These are phyloP conservation scores for Diadophis punctatus DNA, from an alignment of 2,113 vertebrate genomes.

Conservation along the genomic window DNA sequence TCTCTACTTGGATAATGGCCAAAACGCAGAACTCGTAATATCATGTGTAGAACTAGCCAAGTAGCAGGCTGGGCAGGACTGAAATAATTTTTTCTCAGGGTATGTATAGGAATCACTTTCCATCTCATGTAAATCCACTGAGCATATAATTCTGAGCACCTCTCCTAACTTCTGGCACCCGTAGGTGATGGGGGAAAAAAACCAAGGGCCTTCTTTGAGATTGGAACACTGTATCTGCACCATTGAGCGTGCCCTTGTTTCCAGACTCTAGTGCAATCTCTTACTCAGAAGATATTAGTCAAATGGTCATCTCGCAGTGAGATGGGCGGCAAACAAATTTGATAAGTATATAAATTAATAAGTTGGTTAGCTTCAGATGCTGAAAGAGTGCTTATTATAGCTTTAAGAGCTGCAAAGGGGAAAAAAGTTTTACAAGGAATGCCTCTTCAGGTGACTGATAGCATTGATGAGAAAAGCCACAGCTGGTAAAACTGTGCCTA, in stretches of 20 bases:
- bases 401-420: not conserved
- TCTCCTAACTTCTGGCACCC: not conserved
- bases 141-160: not conserved
- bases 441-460: not conserved
- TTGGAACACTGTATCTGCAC: not conserved
- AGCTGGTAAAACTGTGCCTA: not conserved
- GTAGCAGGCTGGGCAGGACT: not conserved
- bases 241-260: not conserved
- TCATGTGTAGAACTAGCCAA: not conserved
- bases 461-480: not conserved
- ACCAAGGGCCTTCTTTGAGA: not conserved
- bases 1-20: not conserved
- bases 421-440: not conserved
- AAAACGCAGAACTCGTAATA: not conserved
- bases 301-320: not conserved
- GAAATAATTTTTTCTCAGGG: constrained; percentile 14
- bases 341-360: not conserved
- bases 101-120: not conserved
- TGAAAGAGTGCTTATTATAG: not conserved
- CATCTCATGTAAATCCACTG: not conserved
- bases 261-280: not conserved
- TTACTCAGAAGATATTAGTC: not conserved
- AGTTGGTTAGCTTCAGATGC: not conserved
- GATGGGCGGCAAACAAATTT: not conserved
- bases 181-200: not conserved